These are phyloP conservation scores for Lithodes maja DNA, from an alignment of 2,888 invertebrate genomes.

Conservation along the genomic window DNA sequence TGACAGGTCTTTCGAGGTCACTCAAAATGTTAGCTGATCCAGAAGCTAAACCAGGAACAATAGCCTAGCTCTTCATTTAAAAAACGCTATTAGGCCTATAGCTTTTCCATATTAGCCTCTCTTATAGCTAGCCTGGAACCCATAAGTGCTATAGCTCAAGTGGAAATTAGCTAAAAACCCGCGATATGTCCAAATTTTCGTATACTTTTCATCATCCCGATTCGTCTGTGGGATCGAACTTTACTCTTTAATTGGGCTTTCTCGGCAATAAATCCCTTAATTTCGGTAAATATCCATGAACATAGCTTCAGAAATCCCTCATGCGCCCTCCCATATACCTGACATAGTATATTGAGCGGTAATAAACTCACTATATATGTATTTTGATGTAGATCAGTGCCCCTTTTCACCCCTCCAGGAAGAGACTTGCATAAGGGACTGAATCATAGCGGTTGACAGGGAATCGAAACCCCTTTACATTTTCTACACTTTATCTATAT, in stretches of 20 bases:
- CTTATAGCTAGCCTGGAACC: too few species aligned
- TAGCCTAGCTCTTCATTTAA: too few species aligned
- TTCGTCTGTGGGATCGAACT: not conserved
- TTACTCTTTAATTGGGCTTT: not conserved
- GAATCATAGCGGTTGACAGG: not conserved
- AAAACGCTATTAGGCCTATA: too few species aligned
- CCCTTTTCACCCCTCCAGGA: not conserved
- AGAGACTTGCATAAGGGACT: slow-evolving; percentile 12
- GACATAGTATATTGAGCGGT: not conserved
- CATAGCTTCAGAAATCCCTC: not conserved
- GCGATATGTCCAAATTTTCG: too few species aligned
- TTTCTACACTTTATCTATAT: not conserved
- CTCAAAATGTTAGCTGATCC: too few species aligned
- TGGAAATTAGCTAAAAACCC: too few species aligned
- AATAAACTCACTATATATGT: not conserved
- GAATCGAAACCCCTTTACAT: not conserved
- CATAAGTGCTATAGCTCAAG: too few species aligned
- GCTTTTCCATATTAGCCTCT: too few species aligned
- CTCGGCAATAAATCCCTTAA: too few species aligned
- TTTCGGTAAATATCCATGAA: not conserved
- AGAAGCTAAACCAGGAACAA: too few species aligned
- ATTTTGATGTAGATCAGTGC: not conserved
- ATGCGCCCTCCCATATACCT: not conserved
- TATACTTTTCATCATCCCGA: too few species aligned
- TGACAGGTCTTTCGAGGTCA: too few species aligned